Conservation (phyloP, 92 coral and sea anemone genomes). For the Palythoa caribaeorum region DNA sequence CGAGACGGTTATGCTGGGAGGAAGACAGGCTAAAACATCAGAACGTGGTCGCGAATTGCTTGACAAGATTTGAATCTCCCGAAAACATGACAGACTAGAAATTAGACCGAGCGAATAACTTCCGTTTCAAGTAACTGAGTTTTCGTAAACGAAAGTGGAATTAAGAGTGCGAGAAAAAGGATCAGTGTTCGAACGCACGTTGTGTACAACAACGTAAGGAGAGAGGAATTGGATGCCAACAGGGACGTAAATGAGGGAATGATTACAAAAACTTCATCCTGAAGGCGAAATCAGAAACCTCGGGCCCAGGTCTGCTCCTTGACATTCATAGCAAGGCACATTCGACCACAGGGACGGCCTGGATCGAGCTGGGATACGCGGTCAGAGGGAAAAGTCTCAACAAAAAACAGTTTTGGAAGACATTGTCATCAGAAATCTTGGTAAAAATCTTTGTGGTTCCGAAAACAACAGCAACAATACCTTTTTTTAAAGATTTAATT, state of each 20-base stretch:
- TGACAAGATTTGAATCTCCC: too few relatives aligned
- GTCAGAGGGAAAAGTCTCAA: background rate
- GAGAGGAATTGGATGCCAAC: conserved; percentile 46
- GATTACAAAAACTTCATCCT: conserved; percentile 24
- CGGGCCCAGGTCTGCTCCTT: conserved; percentile 42
- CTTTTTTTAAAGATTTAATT: conserved; percentile 31
- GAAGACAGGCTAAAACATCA: too few relatives aligned
- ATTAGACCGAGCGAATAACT: too few relatives aligned
- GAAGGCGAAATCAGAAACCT: conserved; percentile 28
- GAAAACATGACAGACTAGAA: too few relatives aligned
- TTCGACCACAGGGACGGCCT: background rate
- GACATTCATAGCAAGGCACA: conserved; percentile 37
- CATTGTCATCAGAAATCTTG: conserved; percentile 34
- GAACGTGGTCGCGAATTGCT: too few relatives aligned
- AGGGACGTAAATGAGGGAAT: conserved; percentile 23
- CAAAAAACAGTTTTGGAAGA: conserved; percentile 10
- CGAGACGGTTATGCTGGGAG: too few relatives aligned
- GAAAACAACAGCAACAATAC: background rate
- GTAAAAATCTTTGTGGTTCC: background rate
- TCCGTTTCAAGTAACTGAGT: too few relatives aligned
- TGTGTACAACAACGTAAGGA: conserved; percentile 27
- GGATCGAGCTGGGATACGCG: conserved; percentile 35
- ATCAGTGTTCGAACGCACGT: conserved; percentile 44
- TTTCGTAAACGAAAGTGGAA: too few relatives aligned
- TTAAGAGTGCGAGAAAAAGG: too few relatives aligned